Percentiles rank a stretch among this genome's conserved stretches.
Conservation (phyloP, 2,113 vertebrate genomes). For the Perca fluviatilis region DNA sequence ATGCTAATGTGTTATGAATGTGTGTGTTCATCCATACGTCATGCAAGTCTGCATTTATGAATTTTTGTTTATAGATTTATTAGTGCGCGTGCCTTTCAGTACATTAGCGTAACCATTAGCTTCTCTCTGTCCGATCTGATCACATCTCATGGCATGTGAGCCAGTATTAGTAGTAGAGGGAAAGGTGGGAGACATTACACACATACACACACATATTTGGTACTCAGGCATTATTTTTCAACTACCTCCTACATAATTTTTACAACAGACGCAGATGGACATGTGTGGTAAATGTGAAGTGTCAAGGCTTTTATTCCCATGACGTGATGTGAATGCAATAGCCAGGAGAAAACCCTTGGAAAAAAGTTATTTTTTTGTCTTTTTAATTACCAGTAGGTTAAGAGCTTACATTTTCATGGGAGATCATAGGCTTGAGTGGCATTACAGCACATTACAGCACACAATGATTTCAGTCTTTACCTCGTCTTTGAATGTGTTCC, state of each 20-base stretch:
- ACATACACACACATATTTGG: conserved; percentile 4
- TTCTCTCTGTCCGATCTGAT: conserved; percentile 41
- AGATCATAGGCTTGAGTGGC: background rate
- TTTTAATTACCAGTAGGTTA: background rate
- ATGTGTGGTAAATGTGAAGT: too few relatives aligned
- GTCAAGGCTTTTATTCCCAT: background rate
- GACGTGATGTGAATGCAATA: background rate
- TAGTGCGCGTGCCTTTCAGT: conserved; percentile 21
- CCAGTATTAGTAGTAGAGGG: conserved; percentile 6
- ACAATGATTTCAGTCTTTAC: background rate
- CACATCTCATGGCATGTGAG: conserved; percentile 20
- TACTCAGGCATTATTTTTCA: conserved; percentile 3
- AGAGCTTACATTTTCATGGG: background rate
- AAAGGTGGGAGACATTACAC: background rate
- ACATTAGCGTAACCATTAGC: conserved; percentile 51
- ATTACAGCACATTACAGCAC: background rate
- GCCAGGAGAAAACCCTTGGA: background rate
- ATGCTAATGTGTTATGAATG: background rate
- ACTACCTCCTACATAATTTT: background rate
- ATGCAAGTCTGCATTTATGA: conserved; percentile 44
- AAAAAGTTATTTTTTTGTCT: background rate
- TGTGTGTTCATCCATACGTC: background rate
- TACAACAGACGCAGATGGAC: background rate
- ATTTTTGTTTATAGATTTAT: conserved; percentile 51
- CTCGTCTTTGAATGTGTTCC: background rate